A percentile compares a stretch with the other conserved stretches of the same genome.
Conservation (phyloP, 2,113 vertebrate genomes). For the Eptesicus fuscus region DNA sequence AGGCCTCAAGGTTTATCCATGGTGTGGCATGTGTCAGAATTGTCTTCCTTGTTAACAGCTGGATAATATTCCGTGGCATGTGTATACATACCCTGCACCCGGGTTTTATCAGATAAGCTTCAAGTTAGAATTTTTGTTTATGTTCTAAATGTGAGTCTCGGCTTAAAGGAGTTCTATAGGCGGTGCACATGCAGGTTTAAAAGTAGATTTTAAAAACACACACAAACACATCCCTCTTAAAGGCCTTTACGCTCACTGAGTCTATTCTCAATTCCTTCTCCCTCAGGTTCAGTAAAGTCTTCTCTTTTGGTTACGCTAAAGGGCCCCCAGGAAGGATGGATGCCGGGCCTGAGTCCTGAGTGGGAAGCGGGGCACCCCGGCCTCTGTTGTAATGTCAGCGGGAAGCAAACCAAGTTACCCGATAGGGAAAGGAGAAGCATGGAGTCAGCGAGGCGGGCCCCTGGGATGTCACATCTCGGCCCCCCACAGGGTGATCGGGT, state of each 20-base stretch:
- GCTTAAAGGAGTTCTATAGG: background rate
- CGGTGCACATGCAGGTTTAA: background rate
- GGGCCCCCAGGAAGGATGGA: background rate
- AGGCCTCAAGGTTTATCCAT: background rate
- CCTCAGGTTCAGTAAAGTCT: background rate
- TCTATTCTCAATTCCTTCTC: background rate
- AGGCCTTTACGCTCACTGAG: background rate
- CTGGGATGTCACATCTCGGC: background rate
- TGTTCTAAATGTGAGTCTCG: background rate
- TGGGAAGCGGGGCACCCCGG: background rate
- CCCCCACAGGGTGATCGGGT: background rate
- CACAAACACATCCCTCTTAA: background rate
- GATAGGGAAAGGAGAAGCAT: background rate
- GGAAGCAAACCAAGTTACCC: background rate
- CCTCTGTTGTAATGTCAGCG: background rate
- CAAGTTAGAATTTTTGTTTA: background rate
- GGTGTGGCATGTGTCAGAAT: background rate
- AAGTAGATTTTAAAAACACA: background rate
- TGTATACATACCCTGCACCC: too few species aligned
- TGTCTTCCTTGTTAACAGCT: background rate
- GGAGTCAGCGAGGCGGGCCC: background rate
- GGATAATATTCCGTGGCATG: background rate
- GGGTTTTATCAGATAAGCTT: background rate
- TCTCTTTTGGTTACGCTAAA: background rate
- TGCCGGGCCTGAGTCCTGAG: background rate